These are phyloP conservation scores for Chelmon rostratus DNA, from an alignment of 2,797 vertebrate genomes.

Conservation along the genomic window DNA sequence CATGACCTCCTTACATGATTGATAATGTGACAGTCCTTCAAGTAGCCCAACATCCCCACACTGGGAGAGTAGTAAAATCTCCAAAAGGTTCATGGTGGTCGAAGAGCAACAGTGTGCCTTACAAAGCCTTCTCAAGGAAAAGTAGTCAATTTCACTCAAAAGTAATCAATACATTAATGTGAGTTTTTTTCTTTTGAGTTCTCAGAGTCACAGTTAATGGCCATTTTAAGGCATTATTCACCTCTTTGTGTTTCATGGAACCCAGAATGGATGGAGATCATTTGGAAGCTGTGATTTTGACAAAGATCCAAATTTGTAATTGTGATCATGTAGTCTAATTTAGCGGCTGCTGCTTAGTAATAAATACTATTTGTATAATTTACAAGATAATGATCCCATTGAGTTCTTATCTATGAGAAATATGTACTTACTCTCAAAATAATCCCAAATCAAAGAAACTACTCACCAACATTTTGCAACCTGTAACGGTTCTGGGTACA, in stretches of 20 bases:
- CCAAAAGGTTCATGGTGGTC: constrained; percentile 13
- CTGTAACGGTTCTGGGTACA: too few relatives aligned
- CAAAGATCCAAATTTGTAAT: too few relatives aligned
- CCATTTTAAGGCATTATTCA: constrained; percentile 70
- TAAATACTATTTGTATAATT: constrained; percentile 3
- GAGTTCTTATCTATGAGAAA: neutral
- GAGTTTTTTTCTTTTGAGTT: constrained; percentile 69
- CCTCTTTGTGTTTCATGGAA: constrained; percentile 65
- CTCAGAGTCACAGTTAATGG: constrained; percentile 52
- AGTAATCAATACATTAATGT: constrained; percentile 80
- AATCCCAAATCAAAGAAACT: neutral
- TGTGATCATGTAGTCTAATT: constrained; percentile 8
- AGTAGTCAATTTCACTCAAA: constrained; percentile 39
- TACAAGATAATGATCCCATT: neutral
- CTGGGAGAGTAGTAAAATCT: constrained; percentile 5
- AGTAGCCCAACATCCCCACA: constrained; percentile 19
- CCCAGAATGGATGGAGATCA: constrained; percentile 28
- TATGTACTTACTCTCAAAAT: neutral
- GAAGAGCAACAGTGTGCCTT: constrained; percentile 23
- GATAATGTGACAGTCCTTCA: constrained; percentile 56
- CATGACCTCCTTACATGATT: constrained; percentile 66
- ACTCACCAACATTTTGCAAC: neutral
- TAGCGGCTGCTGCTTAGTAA: neutral
- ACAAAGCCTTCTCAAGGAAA: constrained; percentile 20
- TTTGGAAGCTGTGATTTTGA: constrained; percentile 29